Conservation (phyloP, 2,888 invertebrate genomes). For the Argyresthia goedartella region DNA sequence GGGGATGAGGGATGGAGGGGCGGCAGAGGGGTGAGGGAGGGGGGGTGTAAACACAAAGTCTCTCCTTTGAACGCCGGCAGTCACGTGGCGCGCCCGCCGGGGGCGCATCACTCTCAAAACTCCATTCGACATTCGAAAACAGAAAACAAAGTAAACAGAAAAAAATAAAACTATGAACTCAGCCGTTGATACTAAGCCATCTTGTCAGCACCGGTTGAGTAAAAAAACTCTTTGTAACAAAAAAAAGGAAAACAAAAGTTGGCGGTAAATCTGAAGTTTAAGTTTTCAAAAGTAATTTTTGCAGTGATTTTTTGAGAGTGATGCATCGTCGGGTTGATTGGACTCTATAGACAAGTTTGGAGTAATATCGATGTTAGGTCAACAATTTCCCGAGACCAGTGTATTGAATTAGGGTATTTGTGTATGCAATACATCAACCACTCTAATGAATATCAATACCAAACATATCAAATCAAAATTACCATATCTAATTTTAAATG, state of each 20-base stretch:
- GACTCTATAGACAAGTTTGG: neutral
- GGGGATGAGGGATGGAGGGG: neutral
- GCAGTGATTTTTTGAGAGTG: constrained; percentile 6
- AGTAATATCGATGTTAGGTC: neutral
- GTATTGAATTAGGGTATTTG: constrained; percentile 56
- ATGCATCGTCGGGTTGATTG: constrained; percentile 5
- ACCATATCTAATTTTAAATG: constrained; percentile 27
- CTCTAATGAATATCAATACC: constrained; percentile 67
- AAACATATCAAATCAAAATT: constrained; percentile 57
- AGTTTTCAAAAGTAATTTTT: neutral
- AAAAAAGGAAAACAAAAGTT: neutral
- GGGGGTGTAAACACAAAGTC: constrained; percentile 63
- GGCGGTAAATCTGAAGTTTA: neutral
- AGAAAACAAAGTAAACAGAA: constrained; percentile 13
- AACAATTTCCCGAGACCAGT: constrained; percentile 8
- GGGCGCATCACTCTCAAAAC: constrained; percentile 60
- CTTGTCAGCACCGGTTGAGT: neutral
- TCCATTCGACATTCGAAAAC: constrained; percentile 14
- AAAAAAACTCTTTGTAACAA: neutral
- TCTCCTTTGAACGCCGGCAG: constrained; percentile 46
- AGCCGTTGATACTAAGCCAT: constrained; percentile 7
- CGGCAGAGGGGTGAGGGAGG: constrained; percentile 16
- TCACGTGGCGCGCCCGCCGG: constrained; percentile 67
- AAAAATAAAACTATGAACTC: constrained; percentile 8
- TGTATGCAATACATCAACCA: constrained; percentile 56